phyloP scores from a whole-genome alignment of 2,797 vertebrate genomes.

The Urosaurus nigricauda region DNA sequence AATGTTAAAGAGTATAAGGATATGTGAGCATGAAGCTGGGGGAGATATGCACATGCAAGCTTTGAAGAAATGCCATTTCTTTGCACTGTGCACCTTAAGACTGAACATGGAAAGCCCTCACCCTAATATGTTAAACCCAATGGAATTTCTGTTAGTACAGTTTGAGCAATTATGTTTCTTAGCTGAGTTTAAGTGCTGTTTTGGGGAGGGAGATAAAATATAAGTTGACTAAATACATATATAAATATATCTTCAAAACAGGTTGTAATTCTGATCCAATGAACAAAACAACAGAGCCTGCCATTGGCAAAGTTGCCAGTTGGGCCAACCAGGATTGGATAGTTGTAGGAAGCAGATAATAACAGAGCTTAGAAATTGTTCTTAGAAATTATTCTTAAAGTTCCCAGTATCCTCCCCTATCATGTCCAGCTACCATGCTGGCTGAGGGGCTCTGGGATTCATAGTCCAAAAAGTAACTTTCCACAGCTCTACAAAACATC shows the following conservation, averaged over 20 bases:
- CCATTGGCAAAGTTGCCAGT: not conserved
- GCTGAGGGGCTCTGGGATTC: not conserved
- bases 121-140: not conserved
- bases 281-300: not conserved
- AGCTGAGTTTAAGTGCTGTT: not conserved
- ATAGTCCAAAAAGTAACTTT: not conserved
- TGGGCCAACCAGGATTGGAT: not conserved
- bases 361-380: too few relatives aligned
- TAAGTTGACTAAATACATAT: not conserved
- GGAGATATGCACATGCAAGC: not conserved
- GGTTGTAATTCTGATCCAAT: not conserved
- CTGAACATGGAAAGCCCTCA: not conserved
- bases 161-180: not conserved
- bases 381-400: too few relatives aligned
- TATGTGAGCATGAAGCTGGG: too few relatives aligned
- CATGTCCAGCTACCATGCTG: not conserved
- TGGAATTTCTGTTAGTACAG: not conserved
- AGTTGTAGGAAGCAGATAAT: not conserved
- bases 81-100: not conserved
- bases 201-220: not conserved
- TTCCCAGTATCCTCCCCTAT: too few relatives aligned
- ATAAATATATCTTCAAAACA: not conserved
- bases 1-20: too few relatives aligned
- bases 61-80: not conserved
- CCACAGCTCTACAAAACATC: not conserved